Conservation (phyloP, 2,888 invertebrate genomes). For the Heliconius hortense region DNA sequence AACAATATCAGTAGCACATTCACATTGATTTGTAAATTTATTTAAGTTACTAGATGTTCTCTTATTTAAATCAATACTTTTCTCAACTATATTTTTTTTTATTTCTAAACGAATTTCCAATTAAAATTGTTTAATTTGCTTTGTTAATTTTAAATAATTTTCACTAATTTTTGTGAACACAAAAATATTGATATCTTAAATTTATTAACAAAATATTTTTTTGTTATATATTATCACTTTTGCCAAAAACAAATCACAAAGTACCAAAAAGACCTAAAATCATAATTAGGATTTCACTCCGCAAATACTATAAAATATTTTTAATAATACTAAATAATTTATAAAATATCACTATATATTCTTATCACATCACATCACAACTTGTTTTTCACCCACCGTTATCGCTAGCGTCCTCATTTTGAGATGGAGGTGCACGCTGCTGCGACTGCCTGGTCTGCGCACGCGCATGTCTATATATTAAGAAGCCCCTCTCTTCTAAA, state of each 20-base stretch:
- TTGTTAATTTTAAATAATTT: neutral
- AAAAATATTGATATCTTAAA: neutral
- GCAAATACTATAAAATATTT: neutral
- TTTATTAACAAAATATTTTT: neutral
- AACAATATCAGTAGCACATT: too few species aligned
- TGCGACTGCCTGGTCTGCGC: conserved; percentile 59
- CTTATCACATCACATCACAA: conserved; percentile 48
- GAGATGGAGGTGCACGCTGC: conserved; percentile 58
- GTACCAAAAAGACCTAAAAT: neutral
- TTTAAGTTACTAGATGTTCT: neutral
- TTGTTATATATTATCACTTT: neutral
- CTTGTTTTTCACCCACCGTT: conserved; percentile 62
- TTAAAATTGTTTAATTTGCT: neutral
- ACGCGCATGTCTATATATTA: conserved; percentile 62
- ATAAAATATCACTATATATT: conserved; percentile 10
- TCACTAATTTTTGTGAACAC: neutral
- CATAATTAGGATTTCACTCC: neutral
- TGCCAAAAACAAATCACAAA: neutral
- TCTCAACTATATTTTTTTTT: neutral
- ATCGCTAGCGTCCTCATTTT: conserved; percentile 72
- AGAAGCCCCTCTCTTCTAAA: conserved; percentile 61
- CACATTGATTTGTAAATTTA: too few species aligned
- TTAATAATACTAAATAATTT: neutral
- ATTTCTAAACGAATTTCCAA: neutral
- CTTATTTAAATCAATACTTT: neutral